phyloP scores from a whole-genome alignment of 2,888 invertebrate species.

The Synergus itoensis region DNA sequence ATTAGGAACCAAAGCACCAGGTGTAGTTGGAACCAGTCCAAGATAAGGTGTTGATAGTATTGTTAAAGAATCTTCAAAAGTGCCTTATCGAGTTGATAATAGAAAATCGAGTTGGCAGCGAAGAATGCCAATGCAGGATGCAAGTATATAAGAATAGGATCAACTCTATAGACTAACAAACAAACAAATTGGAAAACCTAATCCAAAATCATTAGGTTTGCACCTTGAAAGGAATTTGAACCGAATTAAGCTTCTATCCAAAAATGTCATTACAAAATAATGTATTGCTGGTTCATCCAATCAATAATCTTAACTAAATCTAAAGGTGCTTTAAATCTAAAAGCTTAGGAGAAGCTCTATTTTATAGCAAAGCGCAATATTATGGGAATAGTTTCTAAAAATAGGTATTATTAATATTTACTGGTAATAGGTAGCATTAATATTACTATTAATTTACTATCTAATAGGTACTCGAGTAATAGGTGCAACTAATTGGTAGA shows the following conservation, averaged over 20 bases:
- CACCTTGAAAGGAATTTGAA: background rate
- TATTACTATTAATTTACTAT: too few relatives aligned
- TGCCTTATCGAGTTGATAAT: background rate
- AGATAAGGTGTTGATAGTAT: slow-evolving; percentile 6
- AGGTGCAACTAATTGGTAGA: background rate
- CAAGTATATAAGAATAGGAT: background rate
- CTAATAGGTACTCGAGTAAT: too few relatives aligned
- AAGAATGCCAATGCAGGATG: background rate
- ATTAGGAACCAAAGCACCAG: background rate
- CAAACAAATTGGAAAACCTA: background rate
- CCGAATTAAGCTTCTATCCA: background rate
- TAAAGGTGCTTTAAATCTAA: too few relatives aligned
- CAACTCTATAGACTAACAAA: background rate
- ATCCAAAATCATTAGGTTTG: too few relatives aligned
- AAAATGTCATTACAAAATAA: background rate
- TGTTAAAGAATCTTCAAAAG: background rate
- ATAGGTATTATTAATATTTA: background rate
- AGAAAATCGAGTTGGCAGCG: slow-evolving; percentile 4
- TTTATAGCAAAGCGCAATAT: too few relatives aligned
- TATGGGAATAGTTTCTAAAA: background rate
- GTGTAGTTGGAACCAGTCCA: slow-evolving; percentile 1
- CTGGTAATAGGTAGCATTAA: too few relatives aligned
- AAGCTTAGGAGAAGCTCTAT: background rate
- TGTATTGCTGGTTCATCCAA: background rate
- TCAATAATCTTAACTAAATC: too few relatives aligned